Conservation (phyloP, 2,888 invertebrate genomes). For the Eristalis pertinax region DNA sequence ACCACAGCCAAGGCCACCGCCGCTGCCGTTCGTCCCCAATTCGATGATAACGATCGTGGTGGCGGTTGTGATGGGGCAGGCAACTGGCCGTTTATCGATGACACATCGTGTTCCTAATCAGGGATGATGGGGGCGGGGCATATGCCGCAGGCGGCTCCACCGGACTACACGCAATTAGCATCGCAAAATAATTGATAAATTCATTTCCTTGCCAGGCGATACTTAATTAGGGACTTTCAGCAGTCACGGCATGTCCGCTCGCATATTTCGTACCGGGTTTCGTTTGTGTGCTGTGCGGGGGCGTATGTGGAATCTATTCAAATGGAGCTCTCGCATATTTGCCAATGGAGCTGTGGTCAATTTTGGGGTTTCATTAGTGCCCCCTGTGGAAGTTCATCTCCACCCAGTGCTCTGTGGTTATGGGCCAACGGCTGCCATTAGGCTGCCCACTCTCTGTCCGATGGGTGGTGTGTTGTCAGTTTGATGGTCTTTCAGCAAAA, state of each 20-base stretch:
- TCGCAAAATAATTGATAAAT: slow-evolving; percentile 25
- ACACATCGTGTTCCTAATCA: slow-evolving; percentile 19
- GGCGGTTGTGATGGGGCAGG: neutral
- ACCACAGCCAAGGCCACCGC: neutral
- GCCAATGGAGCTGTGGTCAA: slow-evolving; percentile 10
- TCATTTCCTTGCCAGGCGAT: slow-evolving; percentile 7
- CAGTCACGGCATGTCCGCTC: slow-evolving; percentile 16
- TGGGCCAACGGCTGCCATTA: slow-evolving; percentile 15
- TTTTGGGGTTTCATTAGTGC: slow-evolving; percentile 3
- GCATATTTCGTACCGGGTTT: neutral
- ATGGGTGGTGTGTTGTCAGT: neutral
- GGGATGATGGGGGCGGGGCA: slow-evolving; percentile 15
- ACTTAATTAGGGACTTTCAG: slow-evolving; percentile 18
- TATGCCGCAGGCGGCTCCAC: neutral
- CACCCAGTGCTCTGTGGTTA: neutral
- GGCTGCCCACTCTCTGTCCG: neutral
- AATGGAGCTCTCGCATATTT: neutral
- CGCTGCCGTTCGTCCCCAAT: neutral
- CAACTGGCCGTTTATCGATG: slow-evolving; percentile 16
- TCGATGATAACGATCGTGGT: slow-evolving; percentile 15
- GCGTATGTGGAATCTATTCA: slow-evolving; percentile 24
- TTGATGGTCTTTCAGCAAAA: neutral
- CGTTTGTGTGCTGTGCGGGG: neutral
- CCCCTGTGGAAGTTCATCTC: neutral
- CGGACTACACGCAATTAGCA: slow-evolving; percentile 14